Evolutionary conservation across 2,113 vertebrate genomes (phyloP).

Genomic region (Paraplagusia blochii): DNA sequence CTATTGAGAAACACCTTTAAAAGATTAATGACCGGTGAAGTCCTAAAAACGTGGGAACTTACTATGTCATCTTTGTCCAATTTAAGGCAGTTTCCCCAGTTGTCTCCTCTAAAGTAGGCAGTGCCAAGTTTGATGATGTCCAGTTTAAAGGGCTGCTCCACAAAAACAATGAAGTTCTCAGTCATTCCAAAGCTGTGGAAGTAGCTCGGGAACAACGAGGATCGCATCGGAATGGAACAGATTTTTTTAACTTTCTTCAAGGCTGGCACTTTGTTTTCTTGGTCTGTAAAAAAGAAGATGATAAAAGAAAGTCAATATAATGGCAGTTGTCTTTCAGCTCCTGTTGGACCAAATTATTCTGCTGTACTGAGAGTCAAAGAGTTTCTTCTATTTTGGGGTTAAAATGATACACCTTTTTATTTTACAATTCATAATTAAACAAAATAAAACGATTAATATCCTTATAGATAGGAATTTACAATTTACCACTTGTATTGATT

Average conservation of each 20-base stretch:
- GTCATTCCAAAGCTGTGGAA: constrained; percentile 94
- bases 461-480: no score
- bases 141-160: constrained; percentile 89
- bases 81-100: constrained; percentile 87
- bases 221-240: constrained; percentile 82
- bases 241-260: constrained; percentile 78
- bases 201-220: constrained; percentile 85
- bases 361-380: no score
- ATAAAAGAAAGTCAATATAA: no score
- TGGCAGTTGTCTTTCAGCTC: no score
- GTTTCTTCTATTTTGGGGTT: no score
- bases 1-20: no score
- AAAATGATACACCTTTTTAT: no score
- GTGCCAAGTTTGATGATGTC: constrained; percentile 87
- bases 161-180: constrained; percentile 85
- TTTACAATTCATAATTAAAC: no score
- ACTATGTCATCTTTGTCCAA: constrained; percentile 82
- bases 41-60: constrained; percentile 15
- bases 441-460: no score
- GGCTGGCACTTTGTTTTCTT: constrained; percentile 47
- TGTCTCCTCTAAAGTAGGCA: constrained; percentile 83
- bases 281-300: constrained; percentile 56
- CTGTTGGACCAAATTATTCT: no score
- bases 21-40: no score
- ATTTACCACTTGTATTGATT: no score